Evolutionary conservation across 2,113 vertebrate species (phyloP), one percentile per base, ranked within the genome.

Genomic region (Lophius piscatorius): DNA sequence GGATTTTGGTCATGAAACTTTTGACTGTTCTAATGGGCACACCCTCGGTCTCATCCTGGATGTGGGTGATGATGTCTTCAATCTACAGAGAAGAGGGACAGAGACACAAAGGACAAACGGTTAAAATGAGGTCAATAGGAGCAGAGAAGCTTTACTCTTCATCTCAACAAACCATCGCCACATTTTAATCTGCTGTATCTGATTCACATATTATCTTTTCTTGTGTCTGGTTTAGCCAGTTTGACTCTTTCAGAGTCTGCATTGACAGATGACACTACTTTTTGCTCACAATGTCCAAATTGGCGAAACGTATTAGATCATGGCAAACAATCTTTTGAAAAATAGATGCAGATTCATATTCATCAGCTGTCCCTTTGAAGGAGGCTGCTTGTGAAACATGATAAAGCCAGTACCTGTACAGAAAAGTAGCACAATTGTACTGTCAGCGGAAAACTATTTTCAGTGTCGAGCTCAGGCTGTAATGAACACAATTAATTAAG

Each of bases 1-100:
- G 97, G 81, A 98, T 98, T 90, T 99, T 99, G 61, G 97, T 96
- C 90, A 99, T 93, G 86, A 99, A 99, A 79, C 97, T 99, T 91
- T 99, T 99, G 79, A 99, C 97, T 12, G 96, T 99, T 78, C 96
- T 93, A 82, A 99, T 94, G 36, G 94, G 95, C 40, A 99, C 94
- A 3, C 97, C 97, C 2, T 96, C 96, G 0, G 92, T 90, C 87
- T 98, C 97, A 75, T 99, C 94, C 73, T 99, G 97, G 90, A 99
- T 95, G 52, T 79, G 92, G 0, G 92, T 95, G 79, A 99, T 77
- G 3, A 98, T 95, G 41, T 97, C 95, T 89, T 99, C 97, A 72
- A 99, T 98, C 97, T 99, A 86, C 28, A 83, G 82, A n/a, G 22
- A 6, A 68, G 18, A 58, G n/a, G 42, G 29, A 41, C 6, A 50